Percentiles rank a stretch among this genome's conserved stretches.
These are phyloP conservation scores for Himalopsyche phryganea DNA, from an alignment of 1,140 invertebrate species.

Conservation along the genomic window DNA sequence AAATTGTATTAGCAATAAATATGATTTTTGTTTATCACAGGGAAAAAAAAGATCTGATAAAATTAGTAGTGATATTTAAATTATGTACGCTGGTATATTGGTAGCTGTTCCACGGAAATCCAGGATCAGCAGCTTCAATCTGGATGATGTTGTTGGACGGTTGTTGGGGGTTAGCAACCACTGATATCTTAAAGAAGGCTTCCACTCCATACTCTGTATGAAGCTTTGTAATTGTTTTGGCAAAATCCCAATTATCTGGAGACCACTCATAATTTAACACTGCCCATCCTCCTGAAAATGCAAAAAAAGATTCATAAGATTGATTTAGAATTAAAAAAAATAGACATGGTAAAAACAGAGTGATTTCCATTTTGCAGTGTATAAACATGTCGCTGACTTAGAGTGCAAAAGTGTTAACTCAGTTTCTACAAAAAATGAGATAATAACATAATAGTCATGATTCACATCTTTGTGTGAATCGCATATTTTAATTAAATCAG, in stretches of 20 bases:
- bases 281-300: conserved; percentile 53
- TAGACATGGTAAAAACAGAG: too few species aligned
- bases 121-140: conserved; percentile 53
- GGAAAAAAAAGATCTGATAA: too few species aligned
- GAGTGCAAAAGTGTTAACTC: too few species aligned
- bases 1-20: too few species aligned
- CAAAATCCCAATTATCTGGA: conserved; percentile 46
- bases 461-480: too few species aligned
- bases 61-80: too few species aligned
- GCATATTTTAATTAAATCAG: too few species aligned
- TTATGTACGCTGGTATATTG: neutral
- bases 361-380: too few species aligned
- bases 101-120: conserved; percentile 44
- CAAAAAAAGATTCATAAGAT: neutral
- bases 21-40: too few species aligned
- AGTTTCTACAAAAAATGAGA: too few species aligned
- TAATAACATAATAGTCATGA: too few species aligned
- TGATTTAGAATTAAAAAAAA: neutral
- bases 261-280: conserved; percentile 47
- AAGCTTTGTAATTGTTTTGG: neutral
- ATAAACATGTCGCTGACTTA: too few species aligned
- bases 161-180: conserved; percentile 36
- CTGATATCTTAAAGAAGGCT: conserved; percentile 6
- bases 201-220: conserved; percentile 2
- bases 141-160: conserved; percentile 42